Percentiles rank a stretch among this genome's conserved stretches.
These are phyloP conservation scores for Sebastiscus albofasciatus DNA, from an alignment of 2,797 vertebrate species.

Conservation along the genomic window DNA sequence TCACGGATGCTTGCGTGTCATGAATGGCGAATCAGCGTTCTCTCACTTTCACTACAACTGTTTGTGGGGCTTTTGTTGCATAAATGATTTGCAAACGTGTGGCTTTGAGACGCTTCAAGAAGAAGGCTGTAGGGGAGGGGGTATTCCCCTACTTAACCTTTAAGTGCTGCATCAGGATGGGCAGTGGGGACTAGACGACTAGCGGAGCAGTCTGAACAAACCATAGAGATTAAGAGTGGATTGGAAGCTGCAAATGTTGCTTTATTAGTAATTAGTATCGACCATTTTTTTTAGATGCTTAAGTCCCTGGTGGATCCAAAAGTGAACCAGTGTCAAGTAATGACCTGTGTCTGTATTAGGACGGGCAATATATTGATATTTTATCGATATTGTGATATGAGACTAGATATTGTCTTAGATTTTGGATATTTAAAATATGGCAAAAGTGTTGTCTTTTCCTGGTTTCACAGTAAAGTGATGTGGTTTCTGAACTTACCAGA, in stretches of 20 bases:
- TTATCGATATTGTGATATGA: no score
- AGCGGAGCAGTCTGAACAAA: background rate
- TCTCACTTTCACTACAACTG: slow-evolving; percentile 44
- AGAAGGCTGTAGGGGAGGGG: slow-evolving; percentile 23
- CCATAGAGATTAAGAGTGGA: background rate
- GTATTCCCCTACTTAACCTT: slow-evolving; percentile 28
- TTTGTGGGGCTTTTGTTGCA: slow-evolving; percentile 43
- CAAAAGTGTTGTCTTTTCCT: no score
- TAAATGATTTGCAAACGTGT: slow-evolving; percentile 34
- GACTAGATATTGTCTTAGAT: no score
- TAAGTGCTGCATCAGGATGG: background rate
- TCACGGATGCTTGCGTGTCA: slow-evolving; percentile 30
- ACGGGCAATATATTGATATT: rapidly evolving
- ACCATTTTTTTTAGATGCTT: background rate
- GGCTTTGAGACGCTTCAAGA: slow-evolving; percentile 4
- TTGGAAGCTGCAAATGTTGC: background rate
- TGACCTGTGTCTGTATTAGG: background rate
- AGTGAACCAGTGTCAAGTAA: background rate
- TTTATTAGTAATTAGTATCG: background rate
- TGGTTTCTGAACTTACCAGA: no score
- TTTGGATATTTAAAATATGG: no score
- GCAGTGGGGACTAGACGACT: background rate
- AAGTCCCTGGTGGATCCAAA: background rate
- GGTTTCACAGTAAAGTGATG: no score
- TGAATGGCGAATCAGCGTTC: slow-evolving; percentile 18